Base-by-base conservation (phyloP, 2,888 invertebrate genomes). In the Eulithis testata region DNA sequence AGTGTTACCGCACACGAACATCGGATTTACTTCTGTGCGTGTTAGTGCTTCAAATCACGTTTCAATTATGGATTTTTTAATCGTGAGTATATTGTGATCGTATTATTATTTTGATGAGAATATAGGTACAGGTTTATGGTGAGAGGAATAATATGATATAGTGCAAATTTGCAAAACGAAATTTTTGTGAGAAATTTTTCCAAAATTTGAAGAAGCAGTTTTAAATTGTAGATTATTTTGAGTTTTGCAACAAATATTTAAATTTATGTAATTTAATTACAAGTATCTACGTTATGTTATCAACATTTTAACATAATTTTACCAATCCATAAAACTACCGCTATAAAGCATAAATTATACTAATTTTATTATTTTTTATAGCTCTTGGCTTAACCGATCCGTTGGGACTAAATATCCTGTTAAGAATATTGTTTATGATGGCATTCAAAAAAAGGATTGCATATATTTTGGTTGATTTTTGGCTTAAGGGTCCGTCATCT, bases 21-120 rank as follows among this genome's bases (percentile, higher is more conserved):
- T 73, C 73, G 49, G 71, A 81, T 83, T 84, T 86, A 82, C 87
- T 86, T 81, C 83, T 78, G 75, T 60, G 66, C 52, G 60, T 75
- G 75, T 74, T 54, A 44, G 60, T 66, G 57, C 59, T 58, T 9
- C 45, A 14, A 37, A n/a, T 27, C n/a, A 63, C 61, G 12, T 47
- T 54, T 54, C 6, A 53, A 69, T 58, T 27, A 72, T 82, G 82
- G 81, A 82, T 75, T 76, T 71, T 72, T 74, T 75, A 70, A 69
- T 77, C 65, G 82, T 82, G 76, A 82, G 82, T 82, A 80, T 60
- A 44, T 59, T 58, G 31, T 65, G 21, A 57, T 55, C 27, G 57
- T 58, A 55, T 60, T 76, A 58, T 59, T 60, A 11, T 11, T 11
- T 12, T 44, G 43, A 58, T 52, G 36, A 45, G 9, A 44, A 44